A percentile compares a stretch with the other conserved stretches of the same genome.
Conservation (phyloP, 2,113 vertebrate species). For the Uria aalge region DNA sequence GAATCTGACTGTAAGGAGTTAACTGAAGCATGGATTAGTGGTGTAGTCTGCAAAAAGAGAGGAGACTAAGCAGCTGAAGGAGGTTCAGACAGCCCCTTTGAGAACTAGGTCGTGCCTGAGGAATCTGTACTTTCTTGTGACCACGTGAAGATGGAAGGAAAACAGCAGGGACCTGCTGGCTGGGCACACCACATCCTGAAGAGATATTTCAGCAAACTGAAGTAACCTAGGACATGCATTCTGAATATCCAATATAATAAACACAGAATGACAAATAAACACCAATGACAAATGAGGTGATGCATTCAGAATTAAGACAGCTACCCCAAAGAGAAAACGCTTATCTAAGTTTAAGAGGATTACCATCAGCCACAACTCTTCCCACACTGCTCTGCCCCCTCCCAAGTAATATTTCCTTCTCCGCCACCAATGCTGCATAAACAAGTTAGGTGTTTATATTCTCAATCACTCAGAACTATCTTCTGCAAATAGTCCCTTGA, state of each 20-base stretch:
- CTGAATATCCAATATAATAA: not conserved
- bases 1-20: not conserved
- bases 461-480: not conserved
- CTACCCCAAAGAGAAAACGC: not conserved
- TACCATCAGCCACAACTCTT: not conserved
- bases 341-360: slow-evolving; percentile 8
- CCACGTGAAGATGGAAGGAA: not conserved
- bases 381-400: not conserved
- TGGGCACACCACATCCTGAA: not conserved
- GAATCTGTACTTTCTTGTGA: not conserved
- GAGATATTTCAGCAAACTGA: not conserved
- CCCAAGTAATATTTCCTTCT: not conserved
- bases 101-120: not conserved
- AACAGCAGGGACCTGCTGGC: not conserved
- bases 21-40: not conserved
- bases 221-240: not conserved
- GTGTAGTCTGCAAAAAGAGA: not conserved
- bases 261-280: not conserved
- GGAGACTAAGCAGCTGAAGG: not conserved
- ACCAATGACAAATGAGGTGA: not conserved
- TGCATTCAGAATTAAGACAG: not conserved
- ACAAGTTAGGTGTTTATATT: not conserved
- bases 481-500: not conserved
- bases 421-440: not conserved
- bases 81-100: not conserved